Conservation (phyloP, 2,888 invertebrate species). For the Pyrrhosoma nymphula region DNA sequence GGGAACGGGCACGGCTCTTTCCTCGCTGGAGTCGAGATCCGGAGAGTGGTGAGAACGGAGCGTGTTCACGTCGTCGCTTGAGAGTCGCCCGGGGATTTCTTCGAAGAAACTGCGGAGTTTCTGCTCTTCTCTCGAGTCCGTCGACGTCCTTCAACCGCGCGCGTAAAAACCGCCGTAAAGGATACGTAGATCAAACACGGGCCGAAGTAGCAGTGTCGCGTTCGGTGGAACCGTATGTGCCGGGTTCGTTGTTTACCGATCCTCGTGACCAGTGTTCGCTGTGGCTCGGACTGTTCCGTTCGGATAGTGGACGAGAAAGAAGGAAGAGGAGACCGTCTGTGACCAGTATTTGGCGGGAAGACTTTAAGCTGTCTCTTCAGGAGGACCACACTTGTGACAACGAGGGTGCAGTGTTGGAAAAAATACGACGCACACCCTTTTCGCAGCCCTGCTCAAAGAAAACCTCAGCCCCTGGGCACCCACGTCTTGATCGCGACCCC, state of each 20-base stretch:
- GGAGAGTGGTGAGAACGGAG: slow-evolving; percentile 57
- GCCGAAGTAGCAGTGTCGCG: background rate
- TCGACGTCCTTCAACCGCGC: background rate
- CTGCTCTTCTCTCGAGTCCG: background rate
- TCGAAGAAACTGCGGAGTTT: background rate
- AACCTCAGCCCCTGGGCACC: background rate
- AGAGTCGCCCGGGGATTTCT: slow-evolving; percentile 2
- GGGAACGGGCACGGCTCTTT: slow-evolving; percentile 36
- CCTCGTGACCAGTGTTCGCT: background rate
- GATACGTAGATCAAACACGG: background rate
- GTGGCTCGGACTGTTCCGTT: background rate
- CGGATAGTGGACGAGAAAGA: background rate
- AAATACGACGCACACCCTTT: background rate
- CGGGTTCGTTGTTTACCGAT: background rate
- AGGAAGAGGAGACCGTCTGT: background rate
- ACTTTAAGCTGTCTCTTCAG: background rate
- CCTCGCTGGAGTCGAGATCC: slow-evolving; percentile 61
- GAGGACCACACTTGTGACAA: background rate
- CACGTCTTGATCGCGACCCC: background rate
- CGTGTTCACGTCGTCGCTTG: slow-evolving; percentile 26
- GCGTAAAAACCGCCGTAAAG: background rate
- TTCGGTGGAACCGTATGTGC: background rate
- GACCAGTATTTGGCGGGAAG: background rate
- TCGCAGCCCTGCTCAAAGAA: background rate
- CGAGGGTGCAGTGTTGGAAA: background rate